Evolutionary conservation across 2,113 vertebrate species (phyloP).

Genomic region (Sebastes schlegelii): DNA sequence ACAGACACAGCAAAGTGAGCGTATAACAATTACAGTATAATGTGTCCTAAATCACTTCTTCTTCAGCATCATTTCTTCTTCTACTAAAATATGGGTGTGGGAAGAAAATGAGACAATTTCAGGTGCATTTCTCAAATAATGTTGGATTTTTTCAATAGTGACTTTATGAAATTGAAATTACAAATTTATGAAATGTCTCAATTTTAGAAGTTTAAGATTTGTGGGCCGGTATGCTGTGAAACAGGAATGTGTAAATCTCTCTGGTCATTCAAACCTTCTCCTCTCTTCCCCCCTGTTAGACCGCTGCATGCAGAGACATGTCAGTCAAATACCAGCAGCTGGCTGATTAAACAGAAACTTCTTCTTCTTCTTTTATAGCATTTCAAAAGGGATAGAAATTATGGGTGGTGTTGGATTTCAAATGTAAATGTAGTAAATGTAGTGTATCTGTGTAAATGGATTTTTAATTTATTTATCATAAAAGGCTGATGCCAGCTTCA

Average conservation of each 20-base stretch:
- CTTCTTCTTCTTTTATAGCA: background rate
- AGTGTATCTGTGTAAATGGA: background rate
- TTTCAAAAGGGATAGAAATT: background rate
- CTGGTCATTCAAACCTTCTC: conserved; percentile 19
- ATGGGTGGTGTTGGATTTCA: fast-evolving
- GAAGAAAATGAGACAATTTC: background rate
- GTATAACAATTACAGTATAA: background rate
- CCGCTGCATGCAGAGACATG: conserved; percentile 71
- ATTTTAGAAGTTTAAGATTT: background rate
- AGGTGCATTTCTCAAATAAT: background rate
- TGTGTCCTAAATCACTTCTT: background rate
- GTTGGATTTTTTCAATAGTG: background rate
- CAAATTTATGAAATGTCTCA: background rate
- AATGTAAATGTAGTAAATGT: background rate
- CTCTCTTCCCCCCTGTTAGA: background rate
- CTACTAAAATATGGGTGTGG: background rate
- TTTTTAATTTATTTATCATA: background rate
- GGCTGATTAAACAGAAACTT: background rate
- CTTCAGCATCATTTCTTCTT: background rate
- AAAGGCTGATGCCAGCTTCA: background rate
- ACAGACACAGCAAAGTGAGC: background rate
- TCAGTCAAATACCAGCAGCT: conserved; percentile 68
- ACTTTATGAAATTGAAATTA: background rate
- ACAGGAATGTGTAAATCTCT: background rate
- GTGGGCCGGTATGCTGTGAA: background rate